Percentiles rank a stretch among this genome's conserved stretches.
phyloP scores from a whole-genome alignment of 2,888 invertebrate genomes.

The Nudaria mundana region DNA sequence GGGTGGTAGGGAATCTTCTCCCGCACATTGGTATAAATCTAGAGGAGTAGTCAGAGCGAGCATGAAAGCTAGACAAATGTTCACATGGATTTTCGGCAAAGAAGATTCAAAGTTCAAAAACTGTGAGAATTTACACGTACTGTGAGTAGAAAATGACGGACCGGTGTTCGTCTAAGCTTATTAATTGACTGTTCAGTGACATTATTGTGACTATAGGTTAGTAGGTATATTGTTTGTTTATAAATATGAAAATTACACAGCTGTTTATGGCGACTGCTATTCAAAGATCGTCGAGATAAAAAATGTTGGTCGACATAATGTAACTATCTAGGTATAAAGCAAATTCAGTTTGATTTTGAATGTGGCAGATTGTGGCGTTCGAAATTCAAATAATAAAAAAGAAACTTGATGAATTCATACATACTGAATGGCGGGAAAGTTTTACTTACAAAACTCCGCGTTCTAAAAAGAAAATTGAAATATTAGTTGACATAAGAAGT shows the following conservation, averaged over 20 bases:
- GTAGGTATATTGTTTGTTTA: conserved; percentile 23
- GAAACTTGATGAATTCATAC: too few relatives aligned
- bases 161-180: conserved; percentile 67
- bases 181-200: conserved; percentile 12
- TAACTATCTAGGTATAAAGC: too few relatives aligned
- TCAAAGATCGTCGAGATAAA: too few relatives aligned
- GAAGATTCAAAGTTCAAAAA: conserved; percentile 95
- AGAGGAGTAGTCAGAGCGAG: conserved; percentile 92
- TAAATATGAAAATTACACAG: conserved; percentile 29
- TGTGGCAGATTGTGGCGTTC: too few relatives aligned
- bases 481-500: conserved; percentile 18
- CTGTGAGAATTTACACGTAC: conserved; percentile 93
- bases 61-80: conserved; percentile 94
- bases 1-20: conserved; percentile 75
- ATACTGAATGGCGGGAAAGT: too few relatives aligned
- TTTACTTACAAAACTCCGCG: too few relatives aligned
- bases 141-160: conserved; percentile 83
- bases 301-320: too few relatives aligned
- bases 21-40: conserved; percentile 91
- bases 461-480: too few relatives aligned
- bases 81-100: conserved; percentile 94
- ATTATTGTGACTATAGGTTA: conserved; percentile 14
- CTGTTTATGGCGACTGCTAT: conserved; percentile 13
- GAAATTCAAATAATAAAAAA: not conserved
- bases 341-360: too few relatives aligned